Percentiles rank a stretch among this genome's conserved stretches.
Conservation (phyloP, 2,113 vertebrate genomes). For the Cinclus cinclus region DNA sequence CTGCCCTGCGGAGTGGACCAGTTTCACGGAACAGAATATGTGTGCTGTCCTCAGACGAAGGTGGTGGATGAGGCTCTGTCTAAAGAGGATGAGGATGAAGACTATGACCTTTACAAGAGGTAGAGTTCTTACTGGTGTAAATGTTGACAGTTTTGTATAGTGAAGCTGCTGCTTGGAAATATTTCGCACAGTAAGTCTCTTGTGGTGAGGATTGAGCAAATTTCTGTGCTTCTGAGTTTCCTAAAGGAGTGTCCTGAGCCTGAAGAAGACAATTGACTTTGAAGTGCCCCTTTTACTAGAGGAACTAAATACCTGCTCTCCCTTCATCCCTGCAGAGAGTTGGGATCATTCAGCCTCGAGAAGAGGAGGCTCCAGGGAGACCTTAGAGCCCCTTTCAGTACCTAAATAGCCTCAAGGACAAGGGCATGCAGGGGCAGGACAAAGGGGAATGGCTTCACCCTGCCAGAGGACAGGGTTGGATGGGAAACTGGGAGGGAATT, state of each 20-base stretch:
- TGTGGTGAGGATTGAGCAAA: not conserved
- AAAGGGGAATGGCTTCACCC: not conserved
- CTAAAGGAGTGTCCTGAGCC: not conserved
- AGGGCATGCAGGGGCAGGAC: not conserved
- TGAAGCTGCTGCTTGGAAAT: not conserved
- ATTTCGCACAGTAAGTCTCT: not conserved
- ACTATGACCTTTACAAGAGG: conserved; percentile 80
- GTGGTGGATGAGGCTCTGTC: conserved; percentile 72
- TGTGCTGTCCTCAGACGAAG: conserved; percentile 88
- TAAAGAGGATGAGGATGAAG: conserved; percentile 79
- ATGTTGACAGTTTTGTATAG: not conserved
- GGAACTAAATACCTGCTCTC: not conserved
- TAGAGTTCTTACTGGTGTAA: not conserved
- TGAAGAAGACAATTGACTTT: not conserved
- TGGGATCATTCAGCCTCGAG: not conserved
- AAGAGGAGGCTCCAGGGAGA: not conserved
- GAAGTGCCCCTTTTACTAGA: not conserved
- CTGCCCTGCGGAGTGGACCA: conserved; percentile 91
- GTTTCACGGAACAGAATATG: conserved; percentile 93
- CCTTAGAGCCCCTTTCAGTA: not conserved
- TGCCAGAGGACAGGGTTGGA: not conserved
- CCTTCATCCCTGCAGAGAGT: not conserved
- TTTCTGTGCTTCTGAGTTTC: not conserved
- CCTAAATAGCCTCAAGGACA: not conserved
- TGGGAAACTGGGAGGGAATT: not conserved